Base-by-base conservation (phyloP, 2,888 invertebrate species). In the Calliopum simillimum region DNA sequence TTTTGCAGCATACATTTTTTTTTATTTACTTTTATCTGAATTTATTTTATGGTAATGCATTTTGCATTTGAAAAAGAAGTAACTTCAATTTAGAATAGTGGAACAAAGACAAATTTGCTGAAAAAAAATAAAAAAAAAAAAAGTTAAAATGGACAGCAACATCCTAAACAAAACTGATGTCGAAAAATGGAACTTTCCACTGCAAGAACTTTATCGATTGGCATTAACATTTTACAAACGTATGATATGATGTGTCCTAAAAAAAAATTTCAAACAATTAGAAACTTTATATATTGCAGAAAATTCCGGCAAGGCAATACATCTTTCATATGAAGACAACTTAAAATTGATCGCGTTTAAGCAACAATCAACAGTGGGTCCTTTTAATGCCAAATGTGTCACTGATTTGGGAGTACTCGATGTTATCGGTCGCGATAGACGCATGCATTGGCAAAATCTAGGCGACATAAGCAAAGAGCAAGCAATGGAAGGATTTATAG, bases 281-380 rank as follows among this genome's bases (percentile, higher is more conserved):
- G n/a, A n/a, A 49, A 19, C 16, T 64, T 64, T 64, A 41, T 25
- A 19, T 47, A 19, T 75, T 76, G 13, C 70, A 98, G 98, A 98
- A 85, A 98, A 98, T 88, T 95, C 96, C 87, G 98, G 98, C n/a
- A 98, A 98, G 88, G 98, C 97, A 3, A 89, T 98, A 61, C 96
- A 97, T 81, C 89, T 98, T 72, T 95, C 96, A 58, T 99, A 98
- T 85, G 94, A 96, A 86, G 97, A 98, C 82, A 95, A 96, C 82
- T 86, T 98, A 68, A 94, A 94, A 82, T 87, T 99, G 74, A 94
- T 98, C 19, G 98, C 98, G 2, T 94, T 94, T 81, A 95, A 95
- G 12, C 96, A 97, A 82, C 98, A 98, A 89, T 94, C 94, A 11
- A 89, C 89, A 13, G 93, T 96, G 86, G 98, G 98, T 0, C 91